Conservation (phyloP, 2,113 vertebrate genomes). For the Chloropsis hardwickii region DNA sequence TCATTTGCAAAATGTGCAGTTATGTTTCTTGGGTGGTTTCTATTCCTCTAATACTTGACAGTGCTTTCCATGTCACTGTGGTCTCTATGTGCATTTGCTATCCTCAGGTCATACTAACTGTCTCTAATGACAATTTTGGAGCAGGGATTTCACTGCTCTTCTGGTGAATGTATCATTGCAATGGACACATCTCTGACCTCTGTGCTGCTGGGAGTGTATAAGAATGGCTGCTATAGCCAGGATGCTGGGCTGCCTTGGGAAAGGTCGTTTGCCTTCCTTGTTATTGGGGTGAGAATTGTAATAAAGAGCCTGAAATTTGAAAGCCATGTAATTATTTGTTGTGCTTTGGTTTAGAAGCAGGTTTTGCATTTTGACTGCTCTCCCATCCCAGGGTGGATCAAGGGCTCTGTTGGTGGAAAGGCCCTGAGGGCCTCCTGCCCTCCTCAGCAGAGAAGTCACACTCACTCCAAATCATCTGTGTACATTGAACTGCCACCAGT, state of each 20-base stretch:
- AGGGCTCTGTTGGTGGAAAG: neutral
- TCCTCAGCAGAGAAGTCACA: neutral
- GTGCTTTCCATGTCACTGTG: neutral
- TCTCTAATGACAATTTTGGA: neutral
- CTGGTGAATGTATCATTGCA: neutral
- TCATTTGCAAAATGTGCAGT: neutral
- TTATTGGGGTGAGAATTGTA: neutral
- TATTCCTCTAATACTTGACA: neutral
- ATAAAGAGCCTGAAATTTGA: neutral
- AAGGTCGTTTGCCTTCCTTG: neutral
- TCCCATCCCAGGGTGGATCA: neutral
- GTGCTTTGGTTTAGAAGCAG: neutral
- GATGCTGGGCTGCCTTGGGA: neutral
- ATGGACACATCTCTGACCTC: neutral
- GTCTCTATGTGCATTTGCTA: neutral
- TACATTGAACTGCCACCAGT: neutral
- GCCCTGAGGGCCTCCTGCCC: neutral
- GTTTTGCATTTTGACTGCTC: neutral
- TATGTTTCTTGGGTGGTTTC: neutral
- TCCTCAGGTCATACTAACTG: neutral
- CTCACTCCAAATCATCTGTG: neutral
- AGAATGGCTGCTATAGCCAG: neutral
- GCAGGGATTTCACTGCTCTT: neutral
- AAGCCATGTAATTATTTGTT: neutral
- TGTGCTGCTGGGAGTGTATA: neutral